These are phyloP conservation scores for Orgyia antiqua DNA, from an alignment of 2,888 invertebrate genomes.

Conservation along the genomic window DNA sequence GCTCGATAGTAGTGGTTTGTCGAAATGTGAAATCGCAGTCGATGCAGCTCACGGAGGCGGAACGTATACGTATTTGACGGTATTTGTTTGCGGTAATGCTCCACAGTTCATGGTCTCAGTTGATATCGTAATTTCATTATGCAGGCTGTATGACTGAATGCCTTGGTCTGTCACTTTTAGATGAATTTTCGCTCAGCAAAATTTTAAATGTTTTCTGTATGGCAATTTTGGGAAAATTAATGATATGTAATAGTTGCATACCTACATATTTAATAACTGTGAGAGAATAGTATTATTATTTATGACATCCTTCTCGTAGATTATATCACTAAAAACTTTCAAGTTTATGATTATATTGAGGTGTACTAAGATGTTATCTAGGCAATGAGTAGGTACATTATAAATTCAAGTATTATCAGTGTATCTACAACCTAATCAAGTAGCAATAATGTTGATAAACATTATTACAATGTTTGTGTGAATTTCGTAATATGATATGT, in stretches of 20 bases:
- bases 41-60: conserved; percentile 27
- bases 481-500: too few species aligned
- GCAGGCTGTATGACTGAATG: conserved; percentile 8
- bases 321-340: neutral
- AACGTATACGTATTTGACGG: conserved; percentile 28
- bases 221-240: neutral
- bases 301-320: neutral
- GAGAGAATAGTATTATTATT: neutral
- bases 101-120: conserved; percentile 23
- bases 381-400: too few species aligned
- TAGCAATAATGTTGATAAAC: too few species aligned
- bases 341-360: too few species aligned
- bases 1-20: conserved; percentile 14
- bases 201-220: neutral
- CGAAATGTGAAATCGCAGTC: conserved; percentile 29
- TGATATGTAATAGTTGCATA: neutral
- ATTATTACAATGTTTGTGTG: too few species aligned
- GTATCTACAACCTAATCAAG: too few species aligned
- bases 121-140: conserved; percentile 20
- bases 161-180: conserved; percentile 13
- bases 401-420: too few species aligned
- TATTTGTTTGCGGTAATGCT: conserved; percentile 26
- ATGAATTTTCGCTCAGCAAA: neutral
- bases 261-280: neutral
- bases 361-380: too few species aligned